Evolutionary conservation across 2,797 vertebrate genomes (phyloP).

Genomic region (Valencia hispanica): DNA sequence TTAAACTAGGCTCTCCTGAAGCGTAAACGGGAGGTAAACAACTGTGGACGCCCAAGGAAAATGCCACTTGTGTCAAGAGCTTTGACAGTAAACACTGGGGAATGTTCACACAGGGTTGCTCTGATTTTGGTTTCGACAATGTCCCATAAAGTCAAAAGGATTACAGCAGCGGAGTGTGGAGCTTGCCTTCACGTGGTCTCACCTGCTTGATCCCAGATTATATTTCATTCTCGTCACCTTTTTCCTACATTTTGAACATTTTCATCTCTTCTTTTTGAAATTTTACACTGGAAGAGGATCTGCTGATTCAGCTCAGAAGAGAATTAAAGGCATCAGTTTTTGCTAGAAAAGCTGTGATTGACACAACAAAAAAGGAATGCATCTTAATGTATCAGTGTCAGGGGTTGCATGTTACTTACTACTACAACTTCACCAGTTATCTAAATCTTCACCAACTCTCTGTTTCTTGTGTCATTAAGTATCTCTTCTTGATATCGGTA

Average conservation of each 20-base stretch:
- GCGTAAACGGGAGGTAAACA: slow-evolving; percentile 49
- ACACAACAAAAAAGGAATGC: background rate
- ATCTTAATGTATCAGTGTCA: slow-evolving; percentile 11
- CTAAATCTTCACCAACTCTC: background rate
- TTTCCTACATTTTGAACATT: slow-evolving; percentile 8
- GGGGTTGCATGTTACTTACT: background rate
- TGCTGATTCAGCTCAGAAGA: background rate
- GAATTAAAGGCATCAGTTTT: background rate
- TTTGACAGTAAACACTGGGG: slow-evolving; percentile 53
- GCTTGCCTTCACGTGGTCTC: too few relatives aligned
- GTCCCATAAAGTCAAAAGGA: slow-evolving; percentile 32
- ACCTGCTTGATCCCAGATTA: slow-evolving; percentile 16
- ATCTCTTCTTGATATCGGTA: background rate
- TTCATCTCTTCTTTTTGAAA: background rate
- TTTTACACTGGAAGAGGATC: background rate
- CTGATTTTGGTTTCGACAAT: slow-evolving; percentile 40
- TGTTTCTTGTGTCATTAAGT: background rate
- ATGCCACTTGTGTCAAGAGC: slow-evolving; percentile 53
- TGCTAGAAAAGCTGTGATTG: background rate
- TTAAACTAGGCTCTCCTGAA: slow-evolving; percentile 48
- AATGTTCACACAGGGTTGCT: slow-evolving; percentile 46
- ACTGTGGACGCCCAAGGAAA: slow-evolving; percentile 33
- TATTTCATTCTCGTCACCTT: slow-evolving; percentile 40
- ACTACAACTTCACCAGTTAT: background rate
- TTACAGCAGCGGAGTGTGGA: background rate